Conservation (phyloP, 64 coral and sea anemone genomes). For the Dendronephthya gigantea region DNA sequence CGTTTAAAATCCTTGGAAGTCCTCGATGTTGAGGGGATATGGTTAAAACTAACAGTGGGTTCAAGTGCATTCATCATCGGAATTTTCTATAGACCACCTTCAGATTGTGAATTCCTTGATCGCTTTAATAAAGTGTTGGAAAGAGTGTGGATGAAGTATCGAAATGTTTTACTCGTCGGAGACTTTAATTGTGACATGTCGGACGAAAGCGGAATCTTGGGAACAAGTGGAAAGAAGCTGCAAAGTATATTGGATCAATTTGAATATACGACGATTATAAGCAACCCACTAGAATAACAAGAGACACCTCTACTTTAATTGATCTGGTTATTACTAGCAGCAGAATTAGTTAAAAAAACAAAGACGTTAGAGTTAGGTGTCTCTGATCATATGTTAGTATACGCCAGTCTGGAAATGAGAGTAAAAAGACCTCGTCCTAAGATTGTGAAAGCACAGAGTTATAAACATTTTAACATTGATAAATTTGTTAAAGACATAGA, state of each 20-base stretch:
- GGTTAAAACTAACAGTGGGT: background rate
- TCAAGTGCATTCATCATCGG: background rate
- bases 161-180: background rate
- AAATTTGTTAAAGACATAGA: constrained; percentile 4
- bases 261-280: background rate
- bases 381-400: constrained; percentile 39
- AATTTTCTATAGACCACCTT: constrained; percentile 17
- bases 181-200: background rate
- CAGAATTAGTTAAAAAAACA: constrained; percentile 21
- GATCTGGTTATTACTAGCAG: constrained; percentile 33
- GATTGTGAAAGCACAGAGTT: background rate
- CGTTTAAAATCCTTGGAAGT: background rate
- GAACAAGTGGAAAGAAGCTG: background rate
- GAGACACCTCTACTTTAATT: constrained; percentile 26
- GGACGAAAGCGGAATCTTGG: background rate
- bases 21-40: constrained; percentile 6
- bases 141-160: background rate
- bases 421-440: constrained; percentile 35
- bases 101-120: background rate
- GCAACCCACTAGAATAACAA: constrained; percentile 10
- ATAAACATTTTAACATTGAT: constrained; percentile 13
- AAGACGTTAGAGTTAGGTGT: constrained; percentile 33
- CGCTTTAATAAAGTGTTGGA: background rate
- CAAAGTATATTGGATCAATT: constrained; percentile 3
- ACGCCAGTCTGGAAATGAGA: constrained; percentile 19